Base-by-base conservation (phyloP, 2,797 vertebrate species). In the Anisognathus igniventris region DNA sequence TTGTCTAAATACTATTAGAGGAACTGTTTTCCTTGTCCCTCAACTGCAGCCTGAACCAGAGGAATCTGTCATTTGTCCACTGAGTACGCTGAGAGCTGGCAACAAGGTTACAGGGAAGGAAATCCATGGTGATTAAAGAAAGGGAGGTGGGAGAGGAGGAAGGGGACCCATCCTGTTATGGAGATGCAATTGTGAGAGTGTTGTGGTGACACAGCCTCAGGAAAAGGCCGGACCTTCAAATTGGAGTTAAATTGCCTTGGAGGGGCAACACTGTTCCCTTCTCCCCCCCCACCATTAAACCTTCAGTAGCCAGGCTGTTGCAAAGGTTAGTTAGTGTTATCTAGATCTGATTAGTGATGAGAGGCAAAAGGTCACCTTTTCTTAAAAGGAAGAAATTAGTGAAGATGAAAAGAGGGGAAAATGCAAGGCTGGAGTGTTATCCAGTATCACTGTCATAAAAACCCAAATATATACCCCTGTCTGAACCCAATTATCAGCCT, bases 401-500 rank as follows among this genome's bases (percentile, higher is more conserved):
- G 67, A 40, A 58, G 45, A 51, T 75, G 70, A n/a, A 87, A 82
- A 72, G 67, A 39, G 40, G 47, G 30, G 17, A 40, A 88, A 76
- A 88, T 56, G 42, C 66, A 88, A 81, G 56, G 71, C 70, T 66
- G 76, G 51, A 79, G 25, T 48, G 66, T 92, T 88, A 93, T 68
- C 75, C 56, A 53, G 44, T 85, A 67, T 54, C 77, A 87, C 68
- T 70, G 58, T 81, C 85, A 56, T 67, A 90, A 93, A 94, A 92
- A 17, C 2, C 40, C 44, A 91, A 91, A 88, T 22, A 72, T 39
- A 74, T 95, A 88, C 66, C 68, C 65, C 78, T 93, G 44, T 68
- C n/a, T 86, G 83, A 96, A 92, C 66, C 40, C 61, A 94, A 27
- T 92, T 93, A 93, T 92, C 78, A 86, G 79, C 75, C 33, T 70